Evolutionary conservation across 1,140 invertebrate species (phyloP).

Genomic region (Drosophila nigromelanica): DNA sequence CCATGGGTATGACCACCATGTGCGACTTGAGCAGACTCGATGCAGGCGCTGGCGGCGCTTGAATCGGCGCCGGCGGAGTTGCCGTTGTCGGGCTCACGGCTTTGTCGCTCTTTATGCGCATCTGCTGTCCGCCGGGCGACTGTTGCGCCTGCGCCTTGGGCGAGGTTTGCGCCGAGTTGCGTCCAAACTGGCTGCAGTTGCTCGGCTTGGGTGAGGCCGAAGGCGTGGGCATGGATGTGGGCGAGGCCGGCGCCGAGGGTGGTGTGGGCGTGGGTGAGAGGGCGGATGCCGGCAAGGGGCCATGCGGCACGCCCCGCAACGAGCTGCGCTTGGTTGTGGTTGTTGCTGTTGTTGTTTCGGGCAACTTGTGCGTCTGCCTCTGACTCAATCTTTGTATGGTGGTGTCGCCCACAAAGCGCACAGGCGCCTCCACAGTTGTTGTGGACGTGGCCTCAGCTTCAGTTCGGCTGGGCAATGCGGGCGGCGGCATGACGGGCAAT

Average conservation of each 20-base stretch:
- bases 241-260: slow-evolving; percentile 9
- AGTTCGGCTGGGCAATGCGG: slow-evolving; percentile 26
- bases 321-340: slow-evolving; percentile 32
- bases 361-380: slow-evolving; percentile 38
- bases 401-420: slow-evolving; percentile 73
- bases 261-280: slow-evolving; percentile 2
- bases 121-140: slow-evolving; percentile 21
- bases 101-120: slow-evolving; percentile 47
- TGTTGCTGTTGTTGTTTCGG: not conserved
- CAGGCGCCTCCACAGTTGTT: slow-evolving; percentile 26
- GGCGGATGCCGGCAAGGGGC: slow-evolving; percentile 50
- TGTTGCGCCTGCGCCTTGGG: slow-evolving; percentile 17
- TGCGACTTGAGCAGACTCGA: slow-evolving; percentile 64
- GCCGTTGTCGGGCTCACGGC: slow-evolving; percentile 11
- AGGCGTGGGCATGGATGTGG: slow-evolving; percentile 27
- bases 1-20: slow-evolving; percentile 82
- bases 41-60: slow-evolving; percentile 21
- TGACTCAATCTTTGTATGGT: slow-evolving; percentile 71
- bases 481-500: slow-evolving; percentile 40
- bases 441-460: not conserved
- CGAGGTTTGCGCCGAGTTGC: slow-evolving; percentile 2
- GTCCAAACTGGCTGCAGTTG: slow-evolving; percentile 1
- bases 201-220: slow-evolving; percentile 30
- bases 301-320: slow-evolving; percentile 46
- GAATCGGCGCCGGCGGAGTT: not conserved